These are phyloP conservation scores for Pitta sordida DNA, from an alignment of 2,113 vertebrate genomes.

Conservation along the genomic window DNA sequence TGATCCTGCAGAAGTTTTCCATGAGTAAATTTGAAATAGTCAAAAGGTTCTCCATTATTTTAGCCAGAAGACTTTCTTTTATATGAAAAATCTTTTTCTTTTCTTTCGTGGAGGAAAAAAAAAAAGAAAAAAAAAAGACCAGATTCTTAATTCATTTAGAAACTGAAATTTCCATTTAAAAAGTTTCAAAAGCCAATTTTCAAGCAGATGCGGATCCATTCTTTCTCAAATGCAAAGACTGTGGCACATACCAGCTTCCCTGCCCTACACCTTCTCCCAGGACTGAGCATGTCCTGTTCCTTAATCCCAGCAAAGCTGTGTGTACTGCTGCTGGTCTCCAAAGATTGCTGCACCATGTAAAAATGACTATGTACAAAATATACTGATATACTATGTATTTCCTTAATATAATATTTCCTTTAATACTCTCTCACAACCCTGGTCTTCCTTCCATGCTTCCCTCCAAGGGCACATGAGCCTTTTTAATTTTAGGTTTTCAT, in stretches of 20 bases:
- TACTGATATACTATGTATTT: not conserved
- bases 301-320: not conserved
- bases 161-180: conserved; percentile 28
- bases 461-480: not conserved
- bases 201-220: conserved; percentile 16
- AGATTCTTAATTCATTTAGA: conserved; percentile 9
- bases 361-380: not conserved
- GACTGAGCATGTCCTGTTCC: not conserved
- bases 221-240: not conserved
- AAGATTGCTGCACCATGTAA: not conserved
- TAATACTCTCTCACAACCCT: not conserved
- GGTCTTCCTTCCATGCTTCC: not conserved
- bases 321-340: not conserved
- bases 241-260: not conserved
- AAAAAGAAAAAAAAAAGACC: not conserved
- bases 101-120: not conserved
- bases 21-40: not conserved
- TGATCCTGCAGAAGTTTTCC: conserved; percentile 9
- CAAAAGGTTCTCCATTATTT: not conserved
- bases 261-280: not conserved
- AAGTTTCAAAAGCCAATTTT: conserved; percentile 14
- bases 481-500: conserved; percentile 39
- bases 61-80: not conserved
- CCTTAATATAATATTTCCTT: not conserved
- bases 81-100: not conserved